Percentiles rank a stretch among this genome's conserved stretches.
Evolutionary conservation across 2,797 vertebrate genomes (phyloP).

Genomic region (Buceros bicornis): DNA sequence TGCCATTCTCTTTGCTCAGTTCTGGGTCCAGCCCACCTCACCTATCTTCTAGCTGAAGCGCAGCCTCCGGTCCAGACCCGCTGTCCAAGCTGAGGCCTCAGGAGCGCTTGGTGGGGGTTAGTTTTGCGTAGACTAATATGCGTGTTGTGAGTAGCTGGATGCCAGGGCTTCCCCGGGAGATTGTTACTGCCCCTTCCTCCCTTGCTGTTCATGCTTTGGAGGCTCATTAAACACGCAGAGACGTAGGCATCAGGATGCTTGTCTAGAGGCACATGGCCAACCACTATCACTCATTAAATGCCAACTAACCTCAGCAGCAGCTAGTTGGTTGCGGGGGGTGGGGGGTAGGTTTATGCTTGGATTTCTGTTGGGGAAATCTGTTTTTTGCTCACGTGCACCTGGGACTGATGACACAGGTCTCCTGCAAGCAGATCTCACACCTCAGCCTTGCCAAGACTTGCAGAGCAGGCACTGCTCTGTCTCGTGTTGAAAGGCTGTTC

Average conservation of each 20-base stretch:
- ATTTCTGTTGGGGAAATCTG: neutral
- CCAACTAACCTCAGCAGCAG: neutral
- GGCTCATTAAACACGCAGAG: neutral
- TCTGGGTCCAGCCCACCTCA: neutral
- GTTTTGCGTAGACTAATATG: neutral
- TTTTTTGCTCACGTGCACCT: neutral
- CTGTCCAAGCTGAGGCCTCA: neutral
- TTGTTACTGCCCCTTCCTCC: rapidly evolving
- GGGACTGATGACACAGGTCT: neutral
- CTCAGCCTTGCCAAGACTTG: neutral
- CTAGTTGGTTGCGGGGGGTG: neutral
- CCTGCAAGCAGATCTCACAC: neutral
- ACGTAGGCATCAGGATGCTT: neutral
- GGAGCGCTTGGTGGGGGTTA: neutral
- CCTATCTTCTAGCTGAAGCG: neutral
- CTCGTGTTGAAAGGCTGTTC: neutral
- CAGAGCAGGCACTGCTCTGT: neutral
- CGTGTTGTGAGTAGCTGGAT: rapidly evolving
- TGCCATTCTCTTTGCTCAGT: neutral
- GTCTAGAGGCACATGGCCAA: neutral
- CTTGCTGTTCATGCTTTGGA: neutral
- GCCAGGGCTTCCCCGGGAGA: rapidly evolving
- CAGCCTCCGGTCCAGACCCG: neutral
- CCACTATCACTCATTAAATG: neutral
- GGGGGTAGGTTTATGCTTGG: neutral